A percentile compares a stretch with the other conserved stretches of the same genome.
phyloP scores from a whole-genome alignment of 2,888 invertebrate genomes.

The Pomacea canaliculata region DNA sequence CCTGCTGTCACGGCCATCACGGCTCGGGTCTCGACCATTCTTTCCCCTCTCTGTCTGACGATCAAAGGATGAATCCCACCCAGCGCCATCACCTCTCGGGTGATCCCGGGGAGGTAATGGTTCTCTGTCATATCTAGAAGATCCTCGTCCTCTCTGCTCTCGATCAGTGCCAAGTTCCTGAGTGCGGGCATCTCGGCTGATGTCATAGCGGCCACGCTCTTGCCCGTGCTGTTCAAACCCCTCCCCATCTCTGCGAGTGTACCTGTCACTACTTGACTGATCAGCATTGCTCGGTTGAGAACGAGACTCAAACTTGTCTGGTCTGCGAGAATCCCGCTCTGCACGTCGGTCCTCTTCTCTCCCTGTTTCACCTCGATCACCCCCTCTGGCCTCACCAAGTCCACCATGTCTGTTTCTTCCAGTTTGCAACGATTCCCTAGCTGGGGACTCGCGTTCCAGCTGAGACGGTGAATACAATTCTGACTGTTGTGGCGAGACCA shows the following conservation, averaged over 20 bases:
- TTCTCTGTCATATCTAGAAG: constrained; percentile 15
- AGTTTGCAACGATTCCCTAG: not conserved
- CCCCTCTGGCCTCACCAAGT: not conserved
- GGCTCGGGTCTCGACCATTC: constrained; percentile 4
- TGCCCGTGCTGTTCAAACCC: constrained; percentile 15
- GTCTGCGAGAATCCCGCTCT: not conserved
- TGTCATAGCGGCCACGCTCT: constrained; percentile 11
- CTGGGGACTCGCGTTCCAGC: constrained; percentile 12
- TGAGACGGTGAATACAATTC: constrained; percentile 23
- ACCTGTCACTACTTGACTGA: not conserved
- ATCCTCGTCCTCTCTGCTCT: constrained; percentile 12
- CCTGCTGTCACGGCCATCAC: not conserved
- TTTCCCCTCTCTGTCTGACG: constrained; percentile 2
- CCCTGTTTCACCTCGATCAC: not conserved
- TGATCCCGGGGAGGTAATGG: not conserved
- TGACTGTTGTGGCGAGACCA: not conserved
- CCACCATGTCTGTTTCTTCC: not conserved
- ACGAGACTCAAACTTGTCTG: constrained; percentile 15
- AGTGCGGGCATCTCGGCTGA: constrained; percentile 1
- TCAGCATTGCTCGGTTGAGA: constrained; percentile 1
- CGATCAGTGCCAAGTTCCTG: constrained; percentile 1
- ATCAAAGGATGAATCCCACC: constrained; percentile 11
- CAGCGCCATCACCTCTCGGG: not conserved
- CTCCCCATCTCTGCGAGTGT: constrained; percentile 8
- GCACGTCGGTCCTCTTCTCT: constrained; percentile 3